These are phyloP conservation scores for Rhegmatorhina hoffmannsi DNA, from an alignment of 2,113 vertebrate species.

Conservation along the genomic window DNA sequence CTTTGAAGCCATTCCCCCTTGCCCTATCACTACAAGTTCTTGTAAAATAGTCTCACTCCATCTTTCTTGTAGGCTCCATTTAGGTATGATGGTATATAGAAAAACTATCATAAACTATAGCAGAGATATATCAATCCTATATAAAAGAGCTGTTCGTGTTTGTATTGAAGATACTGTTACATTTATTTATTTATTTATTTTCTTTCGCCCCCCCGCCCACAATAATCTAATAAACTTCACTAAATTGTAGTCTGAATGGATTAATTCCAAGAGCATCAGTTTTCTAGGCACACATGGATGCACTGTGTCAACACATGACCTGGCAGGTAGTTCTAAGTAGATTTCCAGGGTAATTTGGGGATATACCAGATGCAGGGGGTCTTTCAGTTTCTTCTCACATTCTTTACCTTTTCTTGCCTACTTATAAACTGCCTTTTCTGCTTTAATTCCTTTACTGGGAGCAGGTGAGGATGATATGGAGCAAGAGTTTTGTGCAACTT, in stretches of 20 bases:
- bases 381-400: constrained; percentile 28
- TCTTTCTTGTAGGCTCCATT: background rate
- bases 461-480: background rate
- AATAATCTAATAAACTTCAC: background rate
- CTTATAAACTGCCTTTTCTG: background rate
- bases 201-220: accelerated
- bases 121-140: background rate
- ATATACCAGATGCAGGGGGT: background rate
- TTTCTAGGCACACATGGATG: background rate
- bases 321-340: constrained; percentile 1
- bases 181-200: background rate
- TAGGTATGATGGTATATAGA: background rate
- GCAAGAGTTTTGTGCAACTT: constrained; percentile 21
- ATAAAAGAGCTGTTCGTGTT: background rate
- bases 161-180: background rate
- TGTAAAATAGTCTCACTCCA: background rate
- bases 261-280: background rate
- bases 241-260: background rate
- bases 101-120: background rate
- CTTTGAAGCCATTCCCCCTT: background rate
- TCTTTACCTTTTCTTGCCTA: background rate
- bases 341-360: background rate
- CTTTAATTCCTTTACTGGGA: constrained; percentile 35
- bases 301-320: background rate
- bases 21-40: background rate